Percentiles rank a stretch among this genome's conserved stretches.
These are phyloP conservation scores for Anguilla megastoma DNA, from an alignment of 2,797 vertebrate species.

Conservation along the genomic window DNA sequence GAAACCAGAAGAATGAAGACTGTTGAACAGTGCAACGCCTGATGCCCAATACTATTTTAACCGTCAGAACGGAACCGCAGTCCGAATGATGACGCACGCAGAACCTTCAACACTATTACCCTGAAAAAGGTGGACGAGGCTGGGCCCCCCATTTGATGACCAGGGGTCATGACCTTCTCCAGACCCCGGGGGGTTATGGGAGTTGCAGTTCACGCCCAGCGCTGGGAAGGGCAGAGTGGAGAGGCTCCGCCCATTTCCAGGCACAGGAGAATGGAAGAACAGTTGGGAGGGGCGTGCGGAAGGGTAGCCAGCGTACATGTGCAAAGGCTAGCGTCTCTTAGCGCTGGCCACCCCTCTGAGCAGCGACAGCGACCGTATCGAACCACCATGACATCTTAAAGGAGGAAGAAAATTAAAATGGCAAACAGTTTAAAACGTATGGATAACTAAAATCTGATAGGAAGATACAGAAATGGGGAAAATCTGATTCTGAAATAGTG, in stretches of 20 bases:
- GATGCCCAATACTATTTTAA: neutral
- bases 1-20: constrained; percentile 46
- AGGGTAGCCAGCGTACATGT: neutral
- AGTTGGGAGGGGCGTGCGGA: constrained; percentile 37
- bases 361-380: neutral
- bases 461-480: neutral
- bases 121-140: neutral
- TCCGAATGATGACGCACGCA: constrained; percentile 43
- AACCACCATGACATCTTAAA: neutral
- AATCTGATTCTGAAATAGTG: neutral
- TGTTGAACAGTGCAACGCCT: neutral
- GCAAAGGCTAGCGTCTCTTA: neutral
- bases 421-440: neutral
- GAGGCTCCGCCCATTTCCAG: constrained; percentile 55
- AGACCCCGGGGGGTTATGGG: constrained; percentile 20
- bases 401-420: constrained; percentile 11
- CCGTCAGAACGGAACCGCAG: neutral
- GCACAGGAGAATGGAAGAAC: constrained; percentile 71
- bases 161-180: constrained; percentile 42
- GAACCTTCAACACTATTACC: constrained; percentile 52
- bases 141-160: constrained; percentile 27
- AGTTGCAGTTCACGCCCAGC: neutral
- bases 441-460: neutral
- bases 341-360: neutral
- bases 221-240: constrained; percentile 36